Conservation (phyloP, 2,888 invertebrate genomes). For the Hybos culiciformis region DNA sequence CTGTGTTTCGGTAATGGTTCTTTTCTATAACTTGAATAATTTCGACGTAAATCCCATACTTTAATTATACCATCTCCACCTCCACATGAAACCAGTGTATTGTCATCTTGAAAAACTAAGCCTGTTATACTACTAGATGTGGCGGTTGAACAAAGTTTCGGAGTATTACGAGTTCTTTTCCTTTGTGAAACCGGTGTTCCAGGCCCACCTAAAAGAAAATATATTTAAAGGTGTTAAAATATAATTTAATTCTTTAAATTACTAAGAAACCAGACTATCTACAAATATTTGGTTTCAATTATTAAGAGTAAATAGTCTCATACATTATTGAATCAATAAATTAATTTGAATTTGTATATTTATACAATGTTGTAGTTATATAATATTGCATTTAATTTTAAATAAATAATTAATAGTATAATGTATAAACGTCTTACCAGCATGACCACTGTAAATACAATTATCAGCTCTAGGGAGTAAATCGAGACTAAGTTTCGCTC, state of each 20-base stretch:
- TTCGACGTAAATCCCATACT: slow-evolving; percentile 76
- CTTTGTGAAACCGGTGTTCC: slow-evolving; percentile 43
- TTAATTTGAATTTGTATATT: too few species aligned
- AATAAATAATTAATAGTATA: too few species aligned
- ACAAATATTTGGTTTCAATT: too few species aligned
- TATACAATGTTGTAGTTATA: too few species aligned
- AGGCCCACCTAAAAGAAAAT: too few species aligned
- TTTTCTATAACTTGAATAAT: slow-evolving; percentile 52
- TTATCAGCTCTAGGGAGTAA: slow-evolving; percentile 51
- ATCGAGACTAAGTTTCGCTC: slow-evolving; percentile 38
- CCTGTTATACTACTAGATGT: slow-evolving; percentile 67
- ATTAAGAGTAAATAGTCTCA: too few species aligned
- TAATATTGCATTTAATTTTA: too few species aligned
- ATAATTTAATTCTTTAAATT: too few species aligned
- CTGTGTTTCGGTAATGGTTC: slow-evolving; percentile 58
- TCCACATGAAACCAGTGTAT: slow-evolving; percentile 68
- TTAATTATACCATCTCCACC: slow-evolving; percentile 78
- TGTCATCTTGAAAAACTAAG: slow-evolving; percentile 66
- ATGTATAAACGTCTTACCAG: too few species aligned
- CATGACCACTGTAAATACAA: slow-evolving; percentile 42
- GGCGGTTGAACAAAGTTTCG: slow-evolving; percentile 34
- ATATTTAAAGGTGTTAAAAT: too few species aligned
- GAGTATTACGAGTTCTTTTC: slow-evolving; percentile 32
- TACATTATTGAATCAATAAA: too few species aligned
- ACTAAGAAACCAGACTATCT: too few species aligned